Conservation (phyloP, 2,113 vertebrate genomes). For the Phasianus colchicus region DNA sequence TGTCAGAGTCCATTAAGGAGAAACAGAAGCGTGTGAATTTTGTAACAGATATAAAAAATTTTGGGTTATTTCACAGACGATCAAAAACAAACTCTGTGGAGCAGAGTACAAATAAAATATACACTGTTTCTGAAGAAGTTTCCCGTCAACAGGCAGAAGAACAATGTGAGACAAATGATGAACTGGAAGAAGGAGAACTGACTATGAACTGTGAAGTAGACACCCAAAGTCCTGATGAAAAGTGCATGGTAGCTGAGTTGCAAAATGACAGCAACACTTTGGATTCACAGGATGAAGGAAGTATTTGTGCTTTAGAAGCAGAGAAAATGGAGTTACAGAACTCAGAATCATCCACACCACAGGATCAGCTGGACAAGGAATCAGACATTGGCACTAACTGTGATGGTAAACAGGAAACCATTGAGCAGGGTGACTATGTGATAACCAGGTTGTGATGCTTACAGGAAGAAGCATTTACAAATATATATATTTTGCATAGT, state of each 20-base stretch:
- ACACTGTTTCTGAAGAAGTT: slow-evolving; percentile 85
- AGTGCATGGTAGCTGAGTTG: slow-evolving; percentile 12
- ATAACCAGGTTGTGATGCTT: slow-evolving; percentile 80
- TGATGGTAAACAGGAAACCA: slow-evolving; percentile 62
- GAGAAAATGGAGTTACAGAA: slow-evolving; percentile 60
- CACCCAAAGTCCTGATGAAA: slow-evolving; percentile 64
- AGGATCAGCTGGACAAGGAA: slow-evolving; percentile 31
- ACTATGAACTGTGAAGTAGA: slow-evolving; percentile 70
- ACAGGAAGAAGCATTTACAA: slow-evolving; percentile 14
- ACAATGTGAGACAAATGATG: slow-evolving; percentile 62
- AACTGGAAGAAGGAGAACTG: slow-evolving; percentile 67
- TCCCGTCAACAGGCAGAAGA: slow-evolving; percentile 74
- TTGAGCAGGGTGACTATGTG: slow-evolving; percentile 76
- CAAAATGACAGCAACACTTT: slow-evolving; percentile 34
- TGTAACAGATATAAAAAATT: slow-evolving; percentile 79
- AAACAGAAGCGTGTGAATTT: slow-evolving; percentile 79
- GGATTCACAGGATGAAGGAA: slow-evolving; percentile 51
- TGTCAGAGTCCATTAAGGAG: slow-evolving; percentile 74
- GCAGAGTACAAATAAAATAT: slow-evolving; percentile 80
- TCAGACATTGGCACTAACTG: slow-evolving; percentile 61
- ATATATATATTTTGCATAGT: slow-evolving; percentile 71
- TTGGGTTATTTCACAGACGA: slow-evolving; percentile 82
- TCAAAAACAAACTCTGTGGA: slow-evolving; percentile 75
- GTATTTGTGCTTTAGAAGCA: slow-evolving; percentile 40
- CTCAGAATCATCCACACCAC: slow-evolving; percentile 48